Base-by-base conservation (phyloP, 2,797 vertebrate genomes). In the Huso huso region DNA sequence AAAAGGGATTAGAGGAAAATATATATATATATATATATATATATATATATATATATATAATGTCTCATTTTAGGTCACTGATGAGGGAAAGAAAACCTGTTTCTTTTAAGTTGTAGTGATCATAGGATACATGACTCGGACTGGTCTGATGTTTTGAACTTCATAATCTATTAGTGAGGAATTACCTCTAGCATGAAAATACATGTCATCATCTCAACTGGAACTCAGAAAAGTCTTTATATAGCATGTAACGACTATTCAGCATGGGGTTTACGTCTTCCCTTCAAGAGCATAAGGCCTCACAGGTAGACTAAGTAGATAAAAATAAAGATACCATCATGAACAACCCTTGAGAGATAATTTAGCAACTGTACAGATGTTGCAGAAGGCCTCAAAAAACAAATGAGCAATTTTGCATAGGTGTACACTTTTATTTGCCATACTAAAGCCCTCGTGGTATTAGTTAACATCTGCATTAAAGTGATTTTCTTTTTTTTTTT, bases 391-490 rank as follows among this genome's bases (percentile, higher is more conserved):
- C 9, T 62, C 61, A 13, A 37, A 62, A 58, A 48, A 18, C 10
- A 62, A 62, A 62, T 48, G 61, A 62, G 10, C 18, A 62, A 10
- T 62, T 62, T 62, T 62, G 13, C 61, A 37, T 37, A 62, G 48
- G 6, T 58, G 55, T 58, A n/a, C 55, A 58, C 12, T 58, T 58
- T 58, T 15, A 58, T 37, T 37, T 37, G 61, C 4, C 10, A 18
- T 48, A 62, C 48, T 13, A 48, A 48, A 13, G 23, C 18, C 18
- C 18, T 6, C 10, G 11, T 62, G 61, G 37, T 62, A 48, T 62
- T 48, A 37, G 61, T 62, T 37, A 62, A 62, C 8, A 62, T 62
- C 48, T 62, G 55, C 61, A 62, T 23, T 23, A 62, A 62, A 62
- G 6, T 37, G 4, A 55, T 10, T 55, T n/a, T 9, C 12, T 55